A percentile compares a stretch with the other conserved stretches of the same genome.
Evolutionary conservation across 92 coral and sea anemone genomes (phyloP).

Genomic region (Actinostola sp.): DNA sequence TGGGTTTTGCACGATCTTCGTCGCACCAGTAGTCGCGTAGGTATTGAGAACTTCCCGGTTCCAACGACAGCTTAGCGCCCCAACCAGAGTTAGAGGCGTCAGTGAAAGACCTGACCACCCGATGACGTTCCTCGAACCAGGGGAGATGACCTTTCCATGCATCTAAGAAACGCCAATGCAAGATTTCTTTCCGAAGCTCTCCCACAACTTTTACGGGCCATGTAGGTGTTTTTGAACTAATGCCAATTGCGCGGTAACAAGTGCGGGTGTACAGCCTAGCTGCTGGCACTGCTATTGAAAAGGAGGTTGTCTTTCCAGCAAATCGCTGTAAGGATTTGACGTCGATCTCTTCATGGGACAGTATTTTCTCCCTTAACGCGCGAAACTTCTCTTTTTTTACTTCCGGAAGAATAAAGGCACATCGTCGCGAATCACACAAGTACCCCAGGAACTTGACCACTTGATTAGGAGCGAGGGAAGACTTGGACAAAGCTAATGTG

Average conservation of each 20-base stretch:
- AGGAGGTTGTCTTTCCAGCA: slow-evolving; percentile 29
- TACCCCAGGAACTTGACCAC: slow-evolving; percentile 30
- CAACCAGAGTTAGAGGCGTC: slow-evolving; percentile 68
- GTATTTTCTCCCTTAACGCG: slow-evolving; percentile 17
- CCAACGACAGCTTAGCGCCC: slow-evolving; percentile 37
- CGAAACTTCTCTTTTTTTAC: slow-evolving; percentile 41
- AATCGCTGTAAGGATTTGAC: slow-evolving; percentile 10
- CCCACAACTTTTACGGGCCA: slow-evolving; percentile 16
- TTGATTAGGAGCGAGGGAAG: slow-evolving; percentile 23
- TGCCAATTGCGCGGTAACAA: slow-evolving; percentile 14
- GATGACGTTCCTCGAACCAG: slow-evolving; percentile 56
- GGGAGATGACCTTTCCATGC: too few species aligned
- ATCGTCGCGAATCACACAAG: slow-evolving; percentile 37
- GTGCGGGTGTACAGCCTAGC: slow-evolving; percentile 17
- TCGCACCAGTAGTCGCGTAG: slow-evolving; percentile 50
- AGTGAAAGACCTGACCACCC: slow-evolving; percentile 29
- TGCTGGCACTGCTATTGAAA: slow-evolving; percentile 18
- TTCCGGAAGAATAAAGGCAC: slow-evolving; percentile 47
- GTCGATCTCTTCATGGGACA: slow-evolving; percentile 4
- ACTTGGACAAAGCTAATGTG: background rate
- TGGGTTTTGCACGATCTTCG: slow-evolving; percentile 34
- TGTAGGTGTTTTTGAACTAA: slow-evolving; percentile 6
- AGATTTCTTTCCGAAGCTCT: slow-evolving; percentile 30
- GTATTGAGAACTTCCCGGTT: slow-evolving; percentile 23
- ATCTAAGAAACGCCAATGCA: slow-evolving; percentile 46